Conservation (phyloP, 2,888 invertebrate species). For the Troilus luridus region DNA sequence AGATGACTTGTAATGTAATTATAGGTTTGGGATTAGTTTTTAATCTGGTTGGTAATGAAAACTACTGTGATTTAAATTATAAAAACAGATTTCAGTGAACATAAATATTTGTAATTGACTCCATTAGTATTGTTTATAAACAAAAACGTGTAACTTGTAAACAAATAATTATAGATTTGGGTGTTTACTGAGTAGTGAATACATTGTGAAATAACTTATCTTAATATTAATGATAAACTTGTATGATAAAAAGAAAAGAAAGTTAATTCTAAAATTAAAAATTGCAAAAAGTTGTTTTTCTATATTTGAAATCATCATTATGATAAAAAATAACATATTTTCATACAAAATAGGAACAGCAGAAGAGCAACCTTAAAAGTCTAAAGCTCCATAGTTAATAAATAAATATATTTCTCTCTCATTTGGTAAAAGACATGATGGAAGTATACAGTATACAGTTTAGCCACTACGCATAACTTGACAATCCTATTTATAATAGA, state of each 20-base stretch:
- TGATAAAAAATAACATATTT: constrained; percentile 20
- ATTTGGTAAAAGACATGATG: constrained; percentile 48
- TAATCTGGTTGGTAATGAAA: neutral
- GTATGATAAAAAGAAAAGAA: neutral
- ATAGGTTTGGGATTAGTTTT: neutral
- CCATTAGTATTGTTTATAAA: neutral
- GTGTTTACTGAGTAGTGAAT: neutral
- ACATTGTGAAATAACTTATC: constrained; percentile 8
- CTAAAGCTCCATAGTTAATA: constrained; percentile 36
- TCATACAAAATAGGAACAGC: constrained; percentile 42
- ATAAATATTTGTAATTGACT: constrained; percentile 31
- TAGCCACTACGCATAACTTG: constrained; percentile 10
- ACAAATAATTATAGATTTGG: neutral
- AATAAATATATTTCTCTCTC: constrained; percentile 44
- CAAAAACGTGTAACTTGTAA: constrained; percentile 2
- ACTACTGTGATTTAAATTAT: neutral
- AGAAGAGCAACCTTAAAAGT: constrained; percentile 30
- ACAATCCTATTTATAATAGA: neutral
- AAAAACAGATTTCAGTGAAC: neutral
- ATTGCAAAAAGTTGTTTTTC: neutral
- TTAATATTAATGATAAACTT: neutral
- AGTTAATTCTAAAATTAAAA: constrained; percentile 4
- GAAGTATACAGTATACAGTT: constrained; percentile 49
- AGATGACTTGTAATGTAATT: neutral
- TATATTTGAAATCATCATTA: constrained; percentile 18